phyloP scores from a whole-genome alignment of 2,113 vertebrate species.

The Xyrauchen texanus region DNA sequence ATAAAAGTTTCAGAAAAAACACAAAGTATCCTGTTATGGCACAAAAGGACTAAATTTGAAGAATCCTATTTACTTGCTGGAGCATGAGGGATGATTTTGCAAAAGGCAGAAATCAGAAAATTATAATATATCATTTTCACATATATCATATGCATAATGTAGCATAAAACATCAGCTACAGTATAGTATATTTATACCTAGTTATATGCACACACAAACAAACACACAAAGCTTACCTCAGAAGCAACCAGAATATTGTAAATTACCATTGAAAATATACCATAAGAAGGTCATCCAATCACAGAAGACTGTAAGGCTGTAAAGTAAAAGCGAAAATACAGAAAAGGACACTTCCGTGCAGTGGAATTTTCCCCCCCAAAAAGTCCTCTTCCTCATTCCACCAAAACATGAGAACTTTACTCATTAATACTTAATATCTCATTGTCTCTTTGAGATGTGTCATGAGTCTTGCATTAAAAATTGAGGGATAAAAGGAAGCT shows the following conservation, averaged over 20 bases:
- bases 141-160: too few species aligned
- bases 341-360: not conserved
- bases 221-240: not conserved
- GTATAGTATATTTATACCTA: not conserved
- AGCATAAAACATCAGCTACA: not conserved
- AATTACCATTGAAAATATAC: not conserved
- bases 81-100: too few species aligned
- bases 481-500: not conserved
- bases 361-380: not conserved
- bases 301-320: not conserved
- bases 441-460: not conserved
- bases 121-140: too few species aligned
- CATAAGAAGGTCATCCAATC: too few species aligned
- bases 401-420: not conserved
- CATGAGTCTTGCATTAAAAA: conserved; percentile 24
- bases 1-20: too few species aligned
- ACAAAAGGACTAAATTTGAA: too few species aligned
- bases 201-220: too few species aligned
- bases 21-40: too few species aligned
- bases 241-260: not conserved
- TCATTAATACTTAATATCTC: conserved; percentile 31
- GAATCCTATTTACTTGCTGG: too few species aligned
- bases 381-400: not conserved
- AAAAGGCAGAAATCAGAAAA: not conserved
- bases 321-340: not conserved